Evolutionary conservation across 2,888 invertebrate species (phyloP).

Genomic region (Synanthedon andrenaeformis): DNA sequence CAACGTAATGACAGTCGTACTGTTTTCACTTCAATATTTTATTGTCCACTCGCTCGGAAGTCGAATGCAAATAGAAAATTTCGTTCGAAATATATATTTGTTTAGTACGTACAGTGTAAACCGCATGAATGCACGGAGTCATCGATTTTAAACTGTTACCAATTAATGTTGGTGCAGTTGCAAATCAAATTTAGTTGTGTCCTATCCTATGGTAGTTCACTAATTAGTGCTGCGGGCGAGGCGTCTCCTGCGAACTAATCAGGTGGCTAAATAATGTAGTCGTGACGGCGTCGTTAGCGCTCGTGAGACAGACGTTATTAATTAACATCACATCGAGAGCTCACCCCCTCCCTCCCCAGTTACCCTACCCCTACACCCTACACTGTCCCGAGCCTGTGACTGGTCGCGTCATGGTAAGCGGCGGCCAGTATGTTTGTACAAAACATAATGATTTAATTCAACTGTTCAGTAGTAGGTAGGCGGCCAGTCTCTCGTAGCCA

Average conservation of each 20-base stretch:
- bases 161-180: constrained; percentile 61
- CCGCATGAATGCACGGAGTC: constrained; percentile 34
- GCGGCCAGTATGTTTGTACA: neutral
- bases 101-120: neutral
- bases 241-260: constrained; percentile 59
- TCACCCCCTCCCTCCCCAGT: constrained; percentile 16
- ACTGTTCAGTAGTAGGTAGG: too few relatives aligned
- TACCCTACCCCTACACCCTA: constrained; percentile 11
- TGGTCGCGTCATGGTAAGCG: constrained; percentile 7
- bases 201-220: constrained; percentile 39
- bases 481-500: too few relatives aligned
- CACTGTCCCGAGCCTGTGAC: constrained; percentile 10
- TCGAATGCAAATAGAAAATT: constrained; percentile 27
- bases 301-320: constrained; percentile 67
- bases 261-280: constrained; percentile 68
- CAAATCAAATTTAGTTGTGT: constrained; percentile 57
- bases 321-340: constrained; percentile 57
- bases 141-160: constrained; percentile 54
- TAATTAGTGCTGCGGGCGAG: constrained; percentile 61
- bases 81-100: neutral
- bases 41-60: constrained; percentile 38
- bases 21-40: constrained; percentile 40
- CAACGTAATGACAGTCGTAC: neutral
- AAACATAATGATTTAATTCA: neutral
- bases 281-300: constrained; percentile 65